Evolutionary conservation across 92 coral and sea anemone species (phyloP).

Genomic region (Parazoanthus atlanticus): DNA sequence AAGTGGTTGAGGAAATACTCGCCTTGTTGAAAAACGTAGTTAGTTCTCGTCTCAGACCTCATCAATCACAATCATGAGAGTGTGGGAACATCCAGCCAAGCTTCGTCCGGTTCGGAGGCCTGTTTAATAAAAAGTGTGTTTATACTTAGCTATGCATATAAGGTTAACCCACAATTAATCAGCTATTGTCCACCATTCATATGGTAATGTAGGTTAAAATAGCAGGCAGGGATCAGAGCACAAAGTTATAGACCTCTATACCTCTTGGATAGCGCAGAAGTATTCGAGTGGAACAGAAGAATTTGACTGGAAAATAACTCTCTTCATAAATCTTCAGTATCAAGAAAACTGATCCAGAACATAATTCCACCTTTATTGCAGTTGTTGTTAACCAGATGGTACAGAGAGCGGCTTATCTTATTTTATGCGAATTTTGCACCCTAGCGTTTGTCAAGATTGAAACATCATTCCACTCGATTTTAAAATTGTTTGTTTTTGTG

Average conservation of each 20-base stretch:
- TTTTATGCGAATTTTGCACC: conserved; percentile 20
- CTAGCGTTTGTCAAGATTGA: conserved; percentile 38
- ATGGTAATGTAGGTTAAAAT: conserved; percentile 64
- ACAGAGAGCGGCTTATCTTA: neutral
- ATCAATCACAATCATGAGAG: conserved; percentile 28
- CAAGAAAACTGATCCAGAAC: conserved; percentile 3
- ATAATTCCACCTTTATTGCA: neutral
- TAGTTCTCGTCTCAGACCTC: conserved; percentile 35
- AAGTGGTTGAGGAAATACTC: conserved; percentile 11
- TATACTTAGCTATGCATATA: conserved; percentile 66
- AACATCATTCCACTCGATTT: conserved; percentile 37
- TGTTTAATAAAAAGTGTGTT: conserved; percentile 44
- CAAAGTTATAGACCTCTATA: conserved; percentile 30
- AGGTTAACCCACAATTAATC: conserved; percentile 72
- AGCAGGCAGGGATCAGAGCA: conserved; percentile 29
- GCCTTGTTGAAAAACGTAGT: conserved; percentile 16
- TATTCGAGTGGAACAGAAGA: conserved; percentile 39
- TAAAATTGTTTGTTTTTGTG: conserved; percentile 45
- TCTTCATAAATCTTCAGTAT: neutral
- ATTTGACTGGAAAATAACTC: neutral
- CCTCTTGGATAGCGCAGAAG: conserved; percentile 7
- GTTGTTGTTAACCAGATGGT: conserved; percentile 28
- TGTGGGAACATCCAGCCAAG: conserved; percentile 44
- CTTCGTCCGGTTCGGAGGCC: conserved; percentile 46
- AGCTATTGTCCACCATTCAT: conserved; percentile 64